Conservation (phyloP, 2,888 invertebrate genomes). For the Lamproptera curius region DNA sequence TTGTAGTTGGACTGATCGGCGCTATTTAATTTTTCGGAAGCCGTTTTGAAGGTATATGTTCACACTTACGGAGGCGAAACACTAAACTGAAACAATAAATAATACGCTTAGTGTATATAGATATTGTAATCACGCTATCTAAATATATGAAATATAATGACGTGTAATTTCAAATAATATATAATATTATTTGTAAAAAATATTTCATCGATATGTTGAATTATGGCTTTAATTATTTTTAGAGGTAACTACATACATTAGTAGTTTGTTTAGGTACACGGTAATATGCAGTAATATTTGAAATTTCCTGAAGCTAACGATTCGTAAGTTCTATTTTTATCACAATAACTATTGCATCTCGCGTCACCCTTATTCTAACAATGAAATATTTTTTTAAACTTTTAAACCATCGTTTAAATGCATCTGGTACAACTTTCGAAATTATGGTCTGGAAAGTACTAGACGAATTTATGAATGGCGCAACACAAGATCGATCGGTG, state of each 20-base stretch:
- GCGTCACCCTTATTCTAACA: neutral
- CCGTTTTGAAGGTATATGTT: conserved; percentile 54
- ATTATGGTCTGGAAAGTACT: conserved; percentile 34
- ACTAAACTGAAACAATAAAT: conserved; percentile 42
- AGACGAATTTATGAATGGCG: conserved; percentile 44
- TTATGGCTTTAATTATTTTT: too few relatives aligned
- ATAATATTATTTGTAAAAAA: too few relatives aligned
- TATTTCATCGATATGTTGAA: too few relatives aligned
- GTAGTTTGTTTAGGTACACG: neutral
- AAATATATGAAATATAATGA: too few relatives aligned
- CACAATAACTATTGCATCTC: neutral
- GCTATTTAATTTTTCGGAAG: conserved; percentile 55
- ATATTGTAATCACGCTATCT: too few relatives aligned
- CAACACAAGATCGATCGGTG: conserved; percentile 52
- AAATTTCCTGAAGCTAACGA: neutral
- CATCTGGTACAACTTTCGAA: conserved; percentile 3
- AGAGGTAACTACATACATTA: too few relatives aligned
- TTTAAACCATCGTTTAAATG: neutral
- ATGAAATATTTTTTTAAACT: too few relatives aligned
- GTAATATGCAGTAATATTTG: conserved; percentile 3
- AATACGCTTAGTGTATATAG: too few relatives aligned
- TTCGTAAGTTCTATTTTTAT: conserved; percentile 7
- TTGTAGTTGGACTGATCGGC: conserved; percentile 67
- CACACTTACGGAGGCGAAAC: conserved; percentile 38
- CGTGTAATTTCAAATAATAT: too few relatives aligned